These are phyloP conservation scores for Tyto alba DNA, from an alignment of 2,113 vertebrate genomes.

Conservation along the genomic window DNA sequence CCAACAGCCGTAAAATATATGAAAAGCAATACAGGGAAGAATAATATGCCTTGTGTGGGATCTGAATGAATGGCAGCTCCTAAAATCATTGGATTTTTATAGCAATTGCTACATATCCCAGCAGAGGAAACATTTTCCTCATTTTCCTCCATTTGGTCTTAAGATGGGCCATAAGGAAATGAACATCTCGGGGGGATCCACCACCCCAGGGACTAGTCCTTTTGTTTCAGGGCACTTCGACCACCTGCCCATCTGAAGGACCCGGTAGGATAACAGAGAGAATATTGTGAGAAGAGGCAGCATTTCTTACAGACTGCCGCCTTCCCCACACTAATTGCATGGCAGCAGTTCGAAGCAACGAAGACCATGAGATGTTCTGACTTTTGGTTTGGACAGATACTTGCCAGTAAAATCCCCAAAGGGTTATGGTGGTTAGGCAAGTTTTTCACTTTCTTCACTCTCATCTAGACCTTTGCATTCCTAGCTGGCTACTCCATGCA, in stretches of 20 bases:
- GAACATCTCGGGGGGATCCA: neutral
- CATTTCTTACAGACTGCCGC: neutral
- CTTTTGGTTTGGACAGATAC: neutral
- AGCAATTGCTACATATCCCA: neutral
- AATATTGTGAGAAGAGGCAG: neutral
- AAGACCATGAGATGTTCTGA: neutral
- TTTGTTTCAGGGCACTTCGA: neutral
- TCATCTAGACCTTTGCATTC: neutral
- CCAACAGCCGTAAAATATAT: neutral
- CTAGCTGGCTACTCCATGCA: neutral
- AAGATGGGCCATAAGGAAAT: neutral
- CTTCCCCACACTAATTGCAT: neutral
- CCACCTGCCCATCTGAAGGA: neutral
- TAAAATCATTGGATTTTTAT: neutral
- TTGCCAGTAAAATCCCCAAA: neutral
- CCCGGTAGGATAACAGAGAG: neutral
- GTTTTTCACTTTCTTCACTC: neutral
- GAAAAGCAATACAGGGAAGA: neutral
- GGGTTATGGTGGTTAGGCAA: neutral
- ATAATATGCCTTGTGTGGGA: neutral
- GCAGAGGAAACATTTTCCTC: neutral
- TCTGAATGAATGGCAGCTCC: neutral
- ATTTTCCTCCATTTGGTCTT: neutral
- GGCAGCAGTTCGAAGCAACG: neutral
- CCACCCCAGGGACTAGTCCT: neutral